Evolutionary conservation across 1,140 invertebrate genomes (phyloP).

Genomic region (Pteromalus puparum): DNA sequence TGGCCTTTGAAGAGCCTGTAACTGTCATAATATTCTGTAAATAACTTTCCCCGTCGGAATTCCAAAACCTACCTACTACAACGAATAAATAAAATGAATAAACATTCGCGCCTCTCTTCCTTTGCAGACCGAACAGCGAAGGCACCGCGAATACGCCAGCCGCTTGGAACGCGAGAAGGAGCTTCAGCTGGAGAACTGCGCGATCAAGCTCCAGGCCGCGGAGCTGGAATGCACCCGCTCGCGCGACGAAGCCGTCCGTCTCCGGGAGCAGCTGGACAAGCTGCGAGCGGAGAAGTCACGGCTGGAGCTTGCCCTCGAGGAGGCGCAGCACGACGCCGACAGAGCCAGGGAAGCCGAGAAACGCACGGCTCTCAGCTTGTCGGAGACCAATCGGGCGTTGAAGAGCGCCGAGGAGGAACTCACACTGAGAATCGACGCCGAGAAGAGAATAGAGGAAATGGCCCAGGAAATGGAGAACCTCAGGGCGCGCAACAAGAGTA

Average conservation of each 20-base stretch:
- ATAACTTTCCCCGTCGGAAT: neutral
- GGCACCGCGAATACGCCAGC: slow-evolving; percentile 88
- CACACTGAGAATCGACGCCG: slow-evolving; percentile 75
- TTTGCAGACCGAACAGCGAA: slow-evolving; percentile 85
- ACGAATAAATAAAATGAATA: too few species aligned
- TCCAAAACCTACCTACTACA: neutral
- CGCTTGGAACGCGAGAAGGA: slow-evolving; percentile 91
- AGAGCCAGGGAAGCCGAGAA: slow-evolving; percentile 70
- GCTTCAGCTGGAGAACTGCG: slow-evolving; percentile 89
- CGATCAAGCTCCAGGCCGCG: slow-evolving; percentile 85
- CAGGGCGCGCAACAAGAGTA: slow-evolving; percentile 85
- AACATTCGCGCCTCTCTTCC: too few species aligned
- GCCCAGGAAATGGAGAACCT: slow-evolving; percentile 81
- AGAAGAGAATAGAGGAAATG: slow-evolving; percentile 83
- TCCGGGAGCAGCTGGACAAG: slow-evolving; percentile 77
- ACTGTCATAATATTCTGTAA: neutral
- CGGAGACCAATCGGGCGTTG: slow-evolving; percentile 73
- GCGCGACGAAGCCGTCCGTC: slow-evolving; percentile 83
- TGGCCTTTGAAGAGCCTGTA: neutral
- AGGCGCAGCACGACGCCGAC: slow-evolving; percentile 71
- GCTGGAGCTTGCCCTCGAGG: slow-evolving; percentile 77
- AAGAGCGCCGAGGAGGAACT: slow-evolving; percentile 74
- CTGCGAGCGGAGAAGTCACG: slow-evolving; percentile 77
- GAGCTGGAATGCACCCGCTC: slow-evolving; percentile 87
- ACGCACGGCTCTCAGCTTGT: slow-evolving; percentile 71